These are phyloP conservation scores for Leucosticte australis DNA, from an alignment of 2,113 vertebrate genomes.

Conservation along the genomic window DNA sequence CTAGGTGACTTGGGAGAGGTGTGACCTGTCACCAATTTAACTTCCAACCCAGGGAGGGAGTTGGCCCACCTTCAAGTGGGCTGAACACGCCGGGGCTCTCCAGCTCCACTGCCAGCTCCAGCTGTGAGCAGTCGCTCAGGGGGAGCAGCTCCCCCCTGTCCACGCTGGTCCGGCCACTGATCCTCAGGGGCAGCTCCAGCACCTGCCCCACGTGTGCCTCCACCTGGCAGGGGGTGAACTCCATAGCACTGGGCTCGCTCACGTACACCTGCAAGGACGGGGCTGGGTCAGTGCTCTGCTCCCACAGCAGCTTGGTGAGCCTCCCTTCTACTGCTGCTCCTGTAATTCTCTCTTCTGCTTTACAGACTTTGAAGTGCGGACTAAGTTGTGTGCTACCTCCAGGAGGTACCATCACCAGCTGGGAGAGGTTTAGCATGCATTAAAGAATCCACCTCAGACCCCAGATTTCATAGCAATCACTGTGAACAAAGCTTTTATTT, in stretches of 20 bases:
- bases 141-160: conserved; percentile 72
- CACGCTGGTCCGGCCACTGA: conserved; percentile 77
- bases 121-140: conserved; percentile 92
- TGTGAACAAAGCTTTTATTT: conserved; percentile 17
- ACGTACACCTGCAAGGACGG: conserved; percentile 82
- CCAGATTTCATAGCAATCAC: background rate
- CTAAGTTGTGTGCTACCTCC: background rate
- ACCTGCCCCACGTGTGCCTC: conserved; percentile 81
- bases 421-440: background rate
- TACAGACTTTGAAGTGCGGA: background rate
- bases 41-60: background rate
- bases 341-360: background rate
- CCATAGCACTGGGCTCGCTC: conserved; percentile 90
- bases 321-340: background rate
- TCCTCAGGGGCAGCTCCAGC: conserved; percentile 87
- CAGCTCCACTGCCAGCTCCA: conserved; percentile 83
- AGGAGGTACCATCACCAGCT: background rate
- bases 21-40: background rate
- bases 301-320: background rate
- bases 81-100: conserved; percentile 85
- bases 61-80: conserved; percentile 79
- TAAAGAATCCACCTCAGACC: background rate
- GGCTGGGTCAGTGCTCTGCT: background rate
- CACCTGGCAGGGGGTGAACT: conserved; percentile 85
- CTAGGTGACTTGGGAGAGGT: background rate